Evolutionary conservation across 2,888 invertebrate genomes (phyloP), one percentile per base, ranked within the genome.

Genomic region (Podabrus alpinus): DNA sequence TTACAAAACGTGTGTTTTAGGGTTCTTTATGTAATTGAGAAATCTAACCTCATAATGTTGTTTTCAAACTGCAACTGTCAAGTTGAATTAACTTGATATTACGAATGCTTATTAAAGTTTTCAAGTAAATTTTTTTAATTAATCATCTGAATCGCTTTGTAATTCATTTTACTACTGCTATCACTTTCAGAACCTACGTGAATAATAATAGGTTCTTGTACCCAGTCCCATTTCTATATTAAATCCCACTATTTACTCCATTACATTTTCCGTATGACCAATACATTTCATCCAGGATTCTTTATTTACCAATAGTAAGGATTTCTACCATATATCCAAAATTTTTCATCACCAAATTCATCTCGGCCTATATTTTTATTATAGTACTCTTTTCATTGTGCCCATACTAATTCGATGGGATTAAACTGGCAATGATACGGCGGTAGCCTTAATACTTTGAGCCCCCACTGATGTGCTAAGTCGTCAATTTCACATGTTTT

Each of bases 321-420:
- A 11, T 15, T 59, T n/a, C n/a, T n/a, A n/a, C n/a, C n/a, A n/a
- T n/a, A n/a, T n/a, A n/a, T n/a, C n/a, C n/a, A n/a, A n/a, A n/a
- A n/a, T n/a, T n/a, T n/a, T n/a, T n/a, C n/a, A n/a, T n/a, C n/a
- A n/a, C n/a, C n/a, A n/a, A n/a, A n/a, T n/a, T n/a, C n/a, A n/a
- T n/a, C n/a, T n/a, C 10, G 5, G 4, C 66, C 66, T 24, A 66
- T 66, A 66, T 66, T 66, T 66, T 66, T 66, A 66, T 66, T 66
- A 24, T 66, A 66, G 11, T 3, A 15, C 15, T 66, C 25, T 25
- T 66, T 66, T 3, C 66, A 66, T 15, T 24, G 19, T 9, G 21
- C 66, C 66, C 24, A 66, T 66, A 66, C 25, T 24, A 66, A 19
- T 13, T 66, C 21, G 4, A 66, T 66, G 4, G 66, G 66, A 25